phyloP scores from a whole-genome alignment of 2,888 invertebrate genomes.

The Calameuta idolon region DNA sequence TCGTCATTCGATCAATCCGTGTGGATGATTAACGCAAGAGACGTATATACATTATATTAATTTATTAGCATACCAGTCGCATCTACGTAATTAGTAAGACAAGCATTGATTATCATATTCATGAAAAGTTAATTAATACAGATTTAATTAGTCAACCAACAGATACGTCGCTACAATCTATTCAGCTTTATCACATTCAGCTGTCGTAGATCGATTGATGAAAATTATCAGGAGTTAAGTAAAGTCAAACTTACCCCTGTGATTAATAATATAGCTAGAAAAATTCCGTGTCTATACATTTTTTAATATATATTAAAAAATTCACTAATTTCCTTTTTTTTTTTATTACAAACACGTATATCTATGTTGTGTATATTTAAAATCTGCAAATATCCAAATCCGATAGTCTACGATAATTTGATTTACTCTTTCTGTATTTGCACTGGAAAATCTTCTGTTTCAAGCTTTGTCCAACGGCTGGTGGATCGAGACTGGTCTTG shows the following conservation, averaged over 20 bases:
- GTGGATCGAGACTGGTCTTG: conserved; percentile 56
- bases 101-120: background rate
- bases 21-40: background rate
- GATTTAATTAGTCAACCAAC: background rate
- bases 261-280: background rate
- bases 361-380: background rate
- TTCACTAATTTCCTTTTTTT: background rate
- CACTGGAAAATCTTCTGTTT: background rate
- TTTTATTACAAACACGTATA: background rate
- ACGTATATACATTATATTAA: background rate
- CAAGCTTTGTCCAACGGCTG: conserved; percentile 44
- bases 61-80: background rate
- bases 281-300: background rate
- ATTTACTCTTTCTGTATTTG: background rate
- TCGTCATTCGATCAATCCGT: background rate
- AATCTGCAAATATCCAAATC: too few species aligned
- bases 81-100: background rate
- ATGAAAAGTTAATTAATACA: background rate
- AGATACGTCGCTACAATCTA: background rate
- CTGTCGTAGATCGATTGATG: background rate
- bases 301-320: background rate
- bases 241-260: background rate
- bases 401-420: background rate
- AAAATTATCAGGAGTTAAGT: background rate
- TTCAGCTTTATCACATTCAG: background rate